Base-by-base conservation (phyloP, 2,113 vertebrate species). In the Maccullochella peelii region DNA sequence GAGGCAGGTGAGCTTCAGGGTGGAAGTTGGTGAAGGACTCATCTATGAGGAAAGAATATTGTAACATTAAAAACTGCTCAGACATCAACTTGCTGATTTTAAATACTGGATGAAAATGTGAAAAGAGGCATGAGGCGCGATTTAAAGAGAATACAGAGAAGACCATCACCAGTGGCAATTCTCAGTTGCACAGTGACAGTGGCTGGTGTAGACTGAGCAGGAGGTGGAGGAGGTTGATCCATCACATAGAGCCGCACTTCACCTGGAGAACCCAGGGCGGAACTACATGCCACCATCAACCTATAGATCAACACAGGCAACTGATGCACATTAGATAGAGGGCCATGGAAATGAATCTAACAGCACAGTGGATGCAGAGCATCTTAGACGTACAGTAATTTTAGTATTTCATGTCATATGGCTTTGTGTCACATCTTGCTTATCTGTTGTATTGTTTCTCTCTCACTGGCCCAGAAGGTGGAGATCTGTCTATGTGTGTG, bases 1-100 rank as follows among this genome's bases (percentile, higher is more conserved):
- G 81, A 23, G 93, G 93, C n/a, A 90, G 88, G 54, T 83, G 91
- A 73, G 89, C 71, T 33, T 91, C 86, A 6, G 89, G 91, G 76
- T 92, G 74, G 85, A 82, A 94, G 77, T 61, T 88, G 73, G 38
- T 73, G 74, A 92, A 94, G 8, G 86, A 82, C 49, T 86, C 83
- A 15, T 93, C 94, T 94, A 30, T 0, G 16, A 49, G 4, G 52
- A 18, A 57, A 18, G 6, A 57, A 47, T 6, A 11, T 18, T 21
- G 0, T 2, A 36, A 69, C 0, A 0, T 1, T 30, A 6, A 8
- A 33, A 21, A 44, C 27, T 18, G 23, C 50, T 38, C 30, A 1
- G 42, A 21, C 20, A 15, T 50, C 4, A 71, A 49, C 11, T 2
- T 12, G 30, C 0, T 59, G 52, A 6, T 55, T 25, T 47, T 36